Evolutionary conservation across 2,888 invertebrate genomes (phyloP), one percentile per base, ranked within the genome.

Genomic region (Prionchulus punctatus): DNA sequence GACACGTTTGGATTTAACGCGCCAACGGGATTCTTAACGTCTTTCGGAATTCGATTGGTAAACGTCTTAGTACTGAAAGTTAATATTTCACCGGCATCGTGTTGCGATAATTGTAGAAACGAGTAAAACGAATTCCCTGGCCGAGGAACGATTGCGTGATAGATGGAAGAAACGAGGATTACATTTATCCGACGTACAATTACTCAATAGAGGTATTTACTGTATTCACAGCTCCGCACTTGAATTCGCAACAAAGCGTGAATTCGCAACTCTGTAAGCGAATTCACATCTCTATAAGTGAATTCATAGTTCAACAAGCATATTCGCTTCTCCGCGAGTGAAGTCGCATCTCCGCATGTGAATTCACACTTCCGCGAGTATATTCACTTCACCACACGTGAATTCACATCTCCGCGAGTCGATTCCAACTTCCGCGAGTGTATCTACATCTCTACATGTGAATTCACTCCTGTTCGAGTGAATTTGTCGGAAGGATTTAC

Each of bases 121-220:
- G 12, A 23, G 23, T 45, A 12, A 23, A 45, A 45, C 12, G 45
- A 12, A n/a, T 45, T 12, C 18, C 12, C 12, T n/a, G 23, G 45
- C 45, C 45, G 23, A n/a, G 4, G 18, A 23, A 23, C 4, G 60
- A 66, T 30, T 70, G 70, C 59, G 60, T 64, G 4, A 61, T 61
- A 18, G 64, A 67, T 55, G 66, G 64, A 1, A 64, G 62, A 55
- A 63, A 65, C 3, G 59, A 63, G 23, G 62, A 62, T 1, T 70
- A 69, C 57, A 68, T 70, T 55, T 70, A 70, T 56, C 62, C 65
- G 18, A 68, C 67, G 25, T 64, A 65, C 47, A 66, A 66, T 45
- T 70, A 70, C 53, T n/a, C 45, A 12, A 45, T 23, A 12, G 45
- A 45, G 23, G 45, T 45, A 45, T n/a, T n/a, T n/a, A n/a, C n/a